Conservation (phyloP, 2,113 vertebrate species). For the Poeciliopsis turrubarensis region DNA sequence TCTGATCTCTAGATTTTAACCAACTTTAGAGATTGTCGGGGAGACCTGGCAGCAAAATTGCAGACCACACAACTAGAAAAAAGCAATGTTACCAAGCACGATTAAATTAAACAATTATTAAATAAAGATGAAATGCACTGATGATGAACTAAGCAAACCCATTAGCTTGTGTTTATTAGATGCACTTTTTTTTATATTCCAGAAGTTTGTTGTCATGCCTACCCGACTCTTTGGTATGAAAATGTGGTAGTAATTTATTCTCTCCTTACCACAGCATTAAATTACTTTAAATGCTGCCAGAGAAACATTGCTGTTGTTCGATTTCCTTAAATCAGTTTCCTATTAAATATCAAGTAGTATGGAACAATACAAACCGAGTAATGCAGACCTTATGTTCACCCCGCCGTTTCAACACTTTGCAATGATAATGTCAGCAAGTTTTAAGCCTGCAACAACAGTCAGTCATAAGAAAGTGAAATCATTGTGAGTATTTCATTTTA, state of each 20-base stretch:
- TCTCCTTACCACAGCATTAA: neutral
- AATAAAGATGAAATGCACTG: too few relatives aligned
- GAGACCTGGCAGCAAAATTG: neutral
- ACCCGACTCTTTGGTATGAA: too few relatives aligned
- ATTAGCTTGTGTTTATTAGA: neutral
- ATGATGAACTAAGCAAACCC: neutral
- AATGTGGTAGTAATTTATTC: too few relatives aligned
- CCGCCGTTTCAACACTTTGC: too few relatives aligned
- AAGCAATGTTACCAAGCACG: neutral
- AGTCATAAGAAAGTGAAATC: neutral
- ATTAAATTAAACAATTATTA: too few relatives aligned
- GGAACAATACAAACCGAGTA: neutral
- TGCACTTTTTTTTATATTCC: too few relatives aligned
- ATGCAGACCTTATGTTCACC: constrained; percentile 2
- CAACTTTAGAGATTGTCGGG: neutral
- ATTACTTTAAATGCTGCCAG: neutral
- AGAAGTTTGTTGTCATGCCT: too few relatives aligned
- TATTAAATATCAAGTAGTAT: neutral
- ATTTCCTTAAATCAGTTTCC: neutral
- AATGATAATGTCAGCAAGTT: too few relatives aligned
- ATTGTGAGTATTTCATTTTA: too few relatives aligned
- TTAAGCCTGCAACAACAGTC: too few relatives aligned
- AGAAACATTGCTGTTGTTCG: neutral
- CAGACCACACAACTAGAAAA: neutral
- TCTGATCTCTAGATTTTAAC: neutral